Evolutionary conservation across 2,888 invertebrate species (phyloP).

Genomic region (Doris montereyensis): DNA sequence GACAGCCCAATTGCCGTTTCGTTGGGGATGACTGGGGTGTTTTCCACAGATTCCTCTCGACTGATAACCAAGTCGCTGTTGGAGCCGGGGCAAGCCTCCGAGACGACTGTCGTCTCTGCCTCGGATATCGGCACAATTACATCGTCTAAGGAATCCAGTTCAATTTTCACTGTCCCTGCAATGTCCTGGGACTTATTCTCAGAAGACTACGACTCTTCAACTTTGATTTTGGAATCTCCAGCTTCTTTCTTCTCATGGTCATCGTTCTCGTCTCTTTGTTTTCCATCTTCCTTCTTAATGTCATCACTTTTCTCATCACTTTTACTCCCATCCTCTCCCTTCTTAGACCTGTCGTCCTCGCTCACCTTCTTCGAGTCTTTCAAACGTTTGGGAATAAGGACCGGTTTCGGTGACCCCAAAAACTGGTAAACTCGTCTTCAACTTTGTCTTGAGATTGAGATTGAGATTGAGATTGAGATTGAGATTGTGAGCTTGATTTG

Average conservation of each 20-base stretch:
- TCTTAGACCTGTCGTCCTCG: slow-evolving; percentile 39
- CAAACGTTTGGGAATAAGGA: slow-evolving; percentile 41
- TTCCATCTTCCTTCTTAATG: slow-evolving; percentile 42
- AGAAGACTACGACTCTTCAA: neutral
- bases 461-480: slow-evolving; percentile 4
- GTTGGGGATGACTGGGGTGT: slow-evolving; percentile 8
- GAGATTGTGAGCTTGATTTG: neutral
- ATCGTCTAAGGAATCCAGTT: slow-evolving; percentile 29
- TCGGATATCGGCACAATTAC: slow-evolving; percentile 39
- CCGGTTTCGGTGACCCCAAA: slow-evolving; percentile 47
- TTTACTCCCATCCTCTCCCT: slow-evolving; percentile 37
- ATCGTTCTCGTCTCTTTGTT: neutral
- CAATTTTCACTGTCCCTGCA: slow-evolving; percentile 23
- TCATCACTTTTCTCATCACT: slow-evolving; percentile 35
- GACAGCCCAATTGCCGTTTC: slow-evolving; percentile 36
- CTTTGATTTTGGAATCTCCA: neutral
- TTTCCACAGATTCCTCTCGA: neutral
- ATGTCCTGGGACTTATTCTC: slow-evolving; percentile 8
- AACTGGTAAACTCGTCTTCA: slow-evolving; percentile 44
- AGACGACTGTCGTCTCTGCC: slow-evolving; percentile 39
- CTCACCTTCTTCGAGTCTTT: slow-evolving; percentile 41
- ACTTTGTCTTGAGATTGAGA: slow-evolving; percentile 3
- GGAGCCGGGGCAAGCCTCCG: slow-evolving; percentile 14
- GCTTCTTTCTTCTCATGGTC: slow-evolving; percentile 24
- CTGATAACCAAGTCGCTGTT: neutral